Base-by-base conservation (phyloP, 2,888 invertebrate genomes). In the Lagria hirta region DNA sequence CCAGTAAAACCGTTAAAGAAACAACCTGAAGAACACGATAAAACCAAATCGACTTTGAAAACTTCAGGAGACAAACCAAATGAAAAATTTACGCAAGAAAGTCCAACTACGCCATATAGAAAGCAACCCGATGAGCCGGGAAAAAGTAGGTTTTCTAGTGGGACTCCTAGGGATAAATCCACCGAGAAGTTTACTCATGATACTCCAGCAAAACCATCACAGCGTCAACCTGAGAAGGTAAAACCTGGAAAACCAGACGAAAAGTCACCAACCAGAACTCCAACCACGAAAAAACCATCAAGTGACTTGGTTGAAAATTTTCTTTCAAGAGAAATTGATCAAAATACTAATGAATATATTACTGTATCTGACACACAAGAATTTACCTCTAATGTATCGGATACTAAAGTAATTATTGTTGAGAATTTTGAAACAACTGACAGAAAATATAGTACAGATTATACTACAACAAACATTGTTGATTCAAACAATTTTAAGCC, bases 311-410 rank as follows among this genome's bases (percentile, higher is more conserved):
- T 43, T 6, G 27, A 52, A 17, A 55, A 60, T 48, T 62, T 62
- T 50, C 34, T 62, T 40, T 34, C 52, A 6, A 58, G 51, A 4
- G 62, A 62, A 53, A 59, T 60, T 11, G 40, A 20, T 17, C 57
- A 62, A 43, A 63, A 56, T 35, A 35, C 62, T 10, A 62, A 56
- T 26, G 58, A 61, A 20, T 51, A 47, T 30, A 34, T n/a, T n/a
- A n/a, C n/a, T n/a, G n/a, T n/a, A n/a, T n/a, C n/a, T n/a, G n/a
- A n/a, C n/a, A n/a, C n/a, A n/a, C n/a, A n/a, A n/a, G n/a, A n/a
- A n/a, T n/a, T n/a, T n/a, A n/a, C n/a, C n/a, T n/a, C n/a, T n/a
- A n/a, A n/a, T n/a, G n/a, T n/a, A n/a, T n/a, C n/a, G n/a, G n/a
- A n/a, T n/a, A n/a, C n/a, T n/a, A n/a, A n/a, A n/a, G n/a, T n/a